phyloP scores from a whole-genome alignment of 2,113 vertebrate species.

The Dendrocopos noguchii region DNA sequence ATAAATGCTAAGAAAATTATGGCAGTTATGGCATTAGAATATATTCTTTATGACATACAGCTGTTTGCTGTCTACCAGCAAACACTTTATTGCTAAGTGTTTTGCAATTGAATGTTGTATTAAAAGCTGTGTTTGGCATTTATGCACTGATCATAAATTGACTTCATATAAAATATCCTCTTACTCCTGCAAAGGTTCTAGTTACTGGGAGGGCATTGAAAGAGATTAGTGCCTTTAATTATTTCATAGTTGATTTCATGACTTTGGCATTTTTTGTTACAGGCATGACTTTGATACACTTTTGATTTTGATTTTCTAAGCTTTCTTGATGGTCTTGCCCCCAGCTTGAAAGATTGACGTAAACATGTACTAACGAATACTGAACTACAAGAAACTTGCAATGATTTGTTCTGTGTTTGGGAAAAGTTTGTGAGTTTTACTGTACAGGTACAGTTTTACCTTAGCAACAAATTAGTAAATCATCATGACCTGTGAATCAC shows the following conservation, averaged over 20 bases:
- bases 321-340: neutral
- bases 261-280: neutral
- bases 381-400: neutral
- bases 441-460: neutral
- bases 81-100: neutral
- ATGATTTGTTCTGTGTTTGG: neutral
- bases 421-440: neutral
- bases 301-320: neutral
- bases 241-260: neutral
- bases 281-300: neutral
- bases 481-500: neutral
- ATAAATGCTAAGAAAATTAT: neutral
- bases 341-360: neutral
- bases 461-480: neutral
- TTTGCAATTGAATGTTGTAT: neutral
- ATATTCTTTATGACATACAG: neutral
- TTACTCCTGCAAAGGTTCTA: neutral
- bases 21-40: neutral
- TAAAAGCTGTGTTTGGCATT: neutral
- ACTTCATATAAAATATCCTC: neutral
- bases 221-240: neutral
- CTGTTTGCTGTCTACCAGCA: neutral
- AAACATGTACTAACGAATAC: neutral
- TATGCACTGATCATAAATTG: neutral
- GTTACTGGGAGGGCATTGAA: neutral